Conservation (phyloP, 1,140 invertebrate species). For the Leptinotarsa texana region DNA sequence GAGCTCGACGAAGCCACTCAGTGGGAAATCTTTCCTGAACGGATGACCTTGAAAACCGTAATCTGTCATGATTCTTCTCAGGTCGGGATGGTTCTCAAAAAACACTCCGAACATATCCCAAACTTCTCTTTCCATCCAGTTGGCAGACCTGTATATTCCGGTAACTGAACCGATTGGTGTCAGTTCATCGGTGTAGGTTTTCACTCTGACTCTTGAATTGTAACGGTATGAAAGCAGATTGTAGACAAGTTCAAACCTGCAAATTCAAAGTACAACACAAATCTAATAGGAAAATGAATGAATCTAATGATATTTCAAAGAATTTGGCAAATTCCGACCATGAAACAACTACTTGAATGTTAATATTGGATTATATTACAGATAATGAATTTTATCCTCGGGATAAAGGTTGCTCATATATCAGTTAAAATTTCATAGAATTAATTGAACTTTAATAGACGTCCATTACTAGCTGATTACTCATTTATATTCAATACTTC, state of each 20-base stretch:
- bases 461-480: too few species aligned
- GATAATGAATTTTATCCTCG: too few species aligned
- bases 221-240: constrained; percentile 37
- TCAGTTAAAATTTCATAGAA: too few species aligned
- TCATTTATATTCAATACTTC: too few species aligned
- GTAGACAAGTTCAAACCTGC: constrained; percentile 39
- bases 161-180: constrained; percentile 56
- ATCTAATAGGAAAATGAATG: too few species aligned
- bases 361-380: too few species aligned
- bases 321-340: too few species aligned
- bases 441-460: too few species aligned
- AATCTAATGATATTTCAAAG: too few species aligned
- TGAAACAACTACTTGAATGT: too few species aligned
- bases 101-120: constrained; percentile 59
- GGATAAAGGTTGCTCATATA: too few species aligned
- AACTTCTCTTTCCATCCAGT: constrained; percentile 57
- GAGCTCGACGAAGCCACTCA: constrained; percentile 55
- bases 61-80: constrained; percentile 58
- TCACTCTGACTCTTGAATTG: constrained; percentile 47
- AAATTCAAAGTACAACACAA: background rate
- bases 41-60: constrained; percentile 59
- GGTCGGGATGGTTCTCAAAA: constrained; percentile 58
- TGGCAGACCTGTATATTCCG: constrained; percentile 53
- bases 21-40: constrained; percentile 56
- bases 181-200: constrained; percentile 59